Evolutionary conservation across 2,113 vertebrate species (phyloP).

Genomic region (Ornithorhynchus anatinus): DNA sequence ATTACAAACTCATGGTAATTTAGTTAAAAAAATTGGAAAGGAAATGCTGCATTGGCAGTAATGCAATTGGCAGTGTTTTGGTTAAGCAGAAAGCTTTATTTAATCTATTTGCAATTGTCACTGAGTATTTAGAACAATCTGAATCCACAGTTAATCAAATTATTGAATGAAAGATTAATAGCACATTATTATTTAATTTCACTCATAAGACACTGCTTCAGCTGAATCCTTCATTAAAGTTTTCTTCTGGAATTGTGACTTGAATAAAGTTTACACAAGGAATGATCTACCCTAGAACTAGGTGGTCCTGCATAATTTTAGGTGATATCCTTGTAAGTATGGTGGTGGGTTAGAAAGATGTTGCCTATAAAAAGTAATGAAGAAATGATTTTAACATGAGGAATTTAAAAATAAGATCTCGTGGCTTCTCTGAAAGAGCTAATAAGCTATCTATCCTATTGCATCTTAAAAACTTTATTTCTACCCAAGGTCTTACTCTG

Average conservation of each 20-base stretch:
- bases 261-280: background rate
- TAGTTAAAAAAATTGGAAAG: background rate
- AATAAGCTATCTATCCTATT: too few relatives aligned
- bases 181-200: constrained; percentile 6
- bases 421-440: too few relatives aligned
- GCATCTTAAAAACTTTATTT: too few relatives aligned
- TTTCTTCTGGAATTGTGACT: background rate
- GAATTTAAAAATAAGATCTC: too few relatives aligned
- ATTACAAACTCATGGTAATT: background rate
- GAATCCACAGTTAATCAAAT: constrained; percentile 19
- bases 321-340: too few relatives aligned
- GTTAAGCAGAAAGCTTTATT: background rate
- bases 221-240: background rate
- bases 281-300: background rate
- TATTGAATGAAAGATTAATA: background rate
- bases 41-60: background rate
- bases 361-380: too few relatives aligned
- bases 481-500: too few relatives aligned
- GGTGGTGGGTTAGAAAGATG: too few relatives aligned
- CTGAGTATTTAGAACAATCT: background rate
- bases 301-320: too few relatives aligned
- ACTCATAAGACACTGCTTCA: background rate
- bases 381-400: too few relatives aligned
- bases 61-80: background rate
- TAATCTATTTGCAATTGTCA: background rate